Base-by-base conservation (phyloP, 35 echinoderm and acorn worm genomes). In the Nesometra sesokonis region DNA sequence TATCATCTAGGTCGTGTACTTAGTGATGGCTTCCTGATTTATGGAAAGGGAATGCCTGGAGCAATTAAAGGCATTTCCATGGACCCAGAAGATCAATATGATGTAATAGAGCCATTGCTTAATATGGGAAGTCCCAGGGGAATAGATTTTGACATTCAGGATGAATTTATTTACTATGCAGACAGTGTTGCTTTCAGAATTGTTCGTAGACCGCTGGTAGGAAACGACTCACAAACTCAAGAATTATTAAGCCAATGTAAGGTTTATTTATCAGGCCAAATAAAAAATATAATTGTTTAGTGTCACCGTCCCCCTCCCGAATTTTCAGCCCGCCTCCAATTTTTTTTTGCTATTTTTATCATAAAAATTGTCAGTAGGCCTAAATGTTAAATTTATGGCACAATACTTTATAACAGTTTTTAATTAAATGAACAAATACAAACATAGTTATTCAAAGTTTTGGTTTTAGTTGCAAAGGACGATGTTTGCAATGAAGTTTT, bases 91-190 rank as follows among this genome's bases (percentile, higher is more conserved):
- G 84, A 35, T 17, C 82, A 89, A 77, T n/a, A 78, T 17, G 95
- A 97, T 78, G 33, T 84, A 23, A 93, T 93, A 52, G 88, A 83
- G 21, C 95, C 91, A 0, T 77, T 93, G 23, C 57, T 88, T 0
- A 91, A 91, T 21, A 84, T 97, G 30, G 82, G 91, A n/a, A 97
- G 91, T 35, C 95, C 95, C 0, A 85, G 95, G 46, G 95, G 86
- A 21, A 87, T 97, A 32, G 95, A 97, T 80, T 97, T 91, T 80
- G 87, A 93, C 23, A 87, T 87, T 3, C 77, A 78, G 0, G 86
- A 97, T 30, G 92, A 89, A 33, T 93, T 91, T 47, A 80, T 97
- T 29, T 97, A 97, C 85, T 97, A 89, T 78, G 84, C 95, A 31
- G 95, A 97, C 39, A 93, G 91, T 0, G 88, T 89, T 29, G 86